These are phyloP conservation scores for Coelopa pilipes DNA, from an alignment of 2,888 invertebrate species.

Conservation along the genomic window DNA sequence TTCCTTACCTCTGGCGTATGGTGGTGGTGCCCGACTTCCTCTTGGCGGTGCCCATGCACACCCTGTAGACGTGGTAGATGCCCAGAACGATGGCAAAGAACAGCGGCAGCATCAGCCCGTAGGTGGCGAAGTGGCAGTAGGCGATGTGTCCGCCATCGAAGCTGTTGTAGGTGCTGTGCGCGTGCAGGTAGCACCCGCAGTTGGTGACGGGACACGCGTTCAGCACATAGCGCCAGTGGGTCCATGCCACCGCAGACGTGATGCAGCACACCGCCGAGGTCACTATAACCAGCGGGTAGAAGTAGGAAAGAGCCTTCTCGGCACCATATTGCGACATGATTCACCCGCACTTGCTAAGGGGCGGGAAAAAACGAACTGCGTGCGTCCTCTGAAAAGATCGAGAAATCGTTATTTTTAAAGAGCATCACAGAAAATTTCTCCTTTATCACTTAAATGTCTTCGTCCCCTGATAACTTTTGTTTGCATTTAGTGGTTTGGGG, in stretches of 20 bases:
- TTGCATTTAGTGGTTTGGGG: not conserved
- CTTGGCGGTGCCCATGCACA: constrained; percentile 72
- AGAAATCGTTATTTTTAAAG: too few species aligned
- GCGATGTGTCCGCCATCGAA: constrained; percentile 76
- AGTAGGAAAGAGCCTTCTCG: constrained; percentile 61
- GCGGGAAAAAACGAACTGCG: not conserved
- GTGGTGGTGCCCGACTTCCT: constrained; percentile 62
- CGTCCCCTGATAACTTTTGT: not conserved
- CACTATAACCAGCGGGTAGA: constrained; percentile 61
- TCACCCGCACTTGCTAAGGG: not conserved
- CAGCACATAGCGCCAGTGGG: constrained; percentile 75
- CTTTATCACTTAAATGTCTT: not conserved
- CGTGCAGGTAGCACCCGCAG: constrained; percentile 78
- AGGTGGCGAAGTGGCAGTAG: constrained; percentile 76
- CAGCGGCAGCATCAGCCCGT: constrained; percentile 74
- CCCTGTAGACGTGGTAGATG: constrained; percentile 76
- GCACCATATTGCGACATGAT: constrained; percentile 60
- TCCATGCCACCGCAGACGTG: constrained; percentile 72
- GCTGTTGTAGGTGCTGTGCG: constrained; percentile 71
- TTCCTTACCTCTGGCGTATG: constrained; percentile 62
- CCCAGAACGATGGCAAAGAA: constrained; percentile 74
- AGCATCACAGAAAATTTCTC: too few species aligned
- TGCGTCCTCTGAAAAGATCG: not conserved
- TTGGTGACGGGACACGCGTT: constrained; percentile 75
- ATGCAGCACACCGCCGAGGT: constrained; percentile 62